A percentile compares a stretch with the other conserved stretches of the same genome.
Evolutionary conservation across 2,888 invertebrate species (phyloP).

Genomic region (Trichopoda pennipes): DNA sequence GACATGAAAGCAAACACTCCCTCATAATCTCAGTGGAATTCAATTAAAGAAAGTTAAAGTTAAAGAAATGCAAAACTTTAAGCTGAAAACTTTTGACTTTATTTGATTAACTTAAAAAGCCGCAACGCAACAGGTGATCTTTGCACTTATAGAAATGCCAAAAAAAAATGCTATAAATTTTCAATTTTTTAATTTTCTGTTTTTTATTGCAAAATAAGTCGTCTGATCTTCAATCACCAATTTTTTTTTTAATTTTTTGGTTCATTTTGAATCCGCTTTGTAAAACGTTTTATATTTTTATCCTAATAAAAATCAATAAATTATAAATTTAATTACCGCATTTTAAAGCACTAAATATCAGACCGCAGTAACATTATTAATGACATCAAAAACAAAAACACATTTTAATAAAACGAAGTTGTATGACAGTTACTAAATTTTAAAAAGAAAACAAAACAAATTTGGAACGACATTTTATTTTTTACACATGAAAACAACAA

Average conservation of each 20-base stretch:
- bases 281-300: slow-evolving; percentile 6
- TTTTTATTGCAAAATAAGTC: not conserved
- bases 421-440: slow-evolving; percentile 1
- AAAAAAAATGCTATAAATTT: slow-evolving; percentile 1
- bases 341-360: slow-evolving; percentile 24
- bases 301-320: slow-evolving; percentile 45
- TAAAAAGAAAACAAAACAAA: slow-evolving; percentile 2
- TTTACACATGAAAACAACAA: no score
- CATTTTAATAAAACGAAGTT: slow-evolving; percentile 33
- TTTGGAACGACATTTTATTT: slow-evolving; percentile 29
- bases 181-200: not conserved
- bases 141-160: not conserved
- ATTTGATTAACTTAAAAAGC: not conserved
- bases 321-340: slow-evolving; percentile 45
- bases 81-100: no score
- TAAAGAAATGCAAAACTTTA: no score
- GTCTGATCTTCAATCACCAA: slow-evolving; percentile 30
- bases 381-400: slow-evolving; percentile 48
- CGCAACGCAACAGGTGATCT: not conserved
- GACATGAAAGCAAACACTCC: not conserved
- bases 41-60: no score
- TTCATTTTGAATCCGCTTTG: not conserved
- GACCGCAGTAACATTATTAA: slow-evolving; percentile 9
- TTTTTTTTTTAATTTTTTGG: slow-evolving; percentile 11
- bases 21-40: no score